phyloP scores from a whole-genome alignment of 2,113 vertebrate species.

The Haemorhous mexicanus region DNA sequence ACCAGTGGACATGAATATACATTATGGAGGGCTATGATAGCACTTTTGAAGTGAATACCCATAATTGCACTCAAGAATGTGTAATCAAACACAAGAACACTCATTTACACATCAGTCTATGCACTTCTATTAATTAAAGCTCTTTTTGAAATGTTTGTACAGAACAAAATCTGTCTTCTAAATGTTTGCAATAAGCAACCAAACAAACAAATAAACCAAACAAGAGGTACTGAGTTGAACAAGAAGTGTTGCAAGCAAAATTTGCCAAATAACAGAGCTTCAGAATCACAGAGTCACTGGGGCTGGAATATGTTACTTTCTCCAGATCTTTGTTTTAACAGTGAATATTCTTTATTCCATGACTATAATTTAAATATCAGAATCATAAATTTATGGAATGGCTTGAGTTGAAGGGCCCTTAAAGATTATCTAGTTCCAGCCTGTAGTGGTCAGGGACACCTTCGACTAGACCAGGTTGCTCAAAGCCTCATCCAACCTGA shows the following conservation, averaged over 20 bases:
- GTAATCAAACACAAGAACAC: conserved; percentile 45
- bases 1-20: conserved; percentile 31
- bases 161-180: conserved; percentile 16
- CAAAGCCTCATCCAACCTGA: not conserved
- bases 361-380: not conserved
- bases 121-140: conserved; percentile 53
- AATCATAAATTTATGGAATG: not conserved
- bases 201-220: conserved; percentile 26
- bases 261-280: not conserved
- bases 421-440: not conserved
- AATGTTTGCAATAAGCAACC: conserved; percentile 7
- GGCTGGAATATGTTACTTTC: not conserved
- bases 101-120: conserved; percentile 43
- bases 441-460: not conserved
- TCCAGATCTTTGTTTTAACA: not conserved
- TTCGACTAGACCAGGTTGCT: not conserved
- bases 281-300: not conserved
- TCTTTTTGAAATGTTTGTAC: conserved; percentile 25
- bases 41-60: conserved; percentile 36
- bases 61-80: conserved; percentile 47
- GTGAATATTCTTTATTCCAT: not conserved
- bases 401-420: not conserved
- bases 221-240: not conserved
- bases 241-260: not conserved
- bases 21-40: not conserved